Base-by-base conservation (phyloP, 2,888 invertebrate genomes). In the Synanthedon formicaeformis region DNA sequence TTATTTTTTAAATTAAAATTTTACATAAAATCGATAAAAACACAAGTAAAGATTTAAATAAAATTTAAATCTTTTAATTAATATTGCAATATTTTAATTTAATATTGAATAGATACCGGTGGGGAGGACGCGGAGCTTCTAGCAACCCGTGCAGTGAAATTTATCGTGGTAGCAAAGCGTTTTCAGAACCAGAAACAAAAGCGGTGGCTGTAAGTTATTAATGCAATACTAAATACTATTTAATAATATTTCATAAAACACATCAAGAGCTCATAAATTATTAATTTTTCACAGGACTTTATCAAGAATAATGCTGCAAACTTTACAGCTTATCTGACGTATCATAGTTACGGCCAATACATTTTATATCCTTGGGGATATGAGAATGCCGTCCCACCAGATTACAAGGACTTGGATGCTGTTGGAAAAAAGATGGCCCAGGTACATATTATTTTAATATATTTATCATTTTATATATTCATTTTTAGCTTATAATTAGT, bases 311-410 rank as follows among this genome's bases (percentile, higher is more conserved):
- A 78, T 55, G 83, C 82, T 0, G 81, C 88, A 1, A 88, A 90
- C 51, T 92, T 92, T 80, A 88, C 91, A 72, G 93, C 91, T 0
- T 95, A 92, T 66, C 65, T 95, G 53, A 92, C 94, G 0, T 95
- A 94, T 79, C 95, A 95, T 75, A 94, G 94, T 65, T 95, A 95
- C 59, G 95, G 95, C 0, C 95, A 97, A 66, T 94, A 94, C 69
- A 90, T 96, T 53, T 82, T 96, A 6, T 94, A 94, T 69, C 95
- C 96, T 8, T 96, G 95, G 95, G 96, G 96, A 16, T 95, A 95
- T 71, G 93, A 93, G 62, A 89, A 90, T 54, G 89, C 89, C 4
- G 88, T 93, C 4, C 92, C 94, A 0, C 90, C 92, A 56, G 93
- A 94, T 73, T 88, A 92, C 65, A 75, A 86, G 53, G 93, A 94